Base-by-base conservation (phyloP, 2,888 invertebrate genomes). In the Lamellibrachia satsuma region DNA sequence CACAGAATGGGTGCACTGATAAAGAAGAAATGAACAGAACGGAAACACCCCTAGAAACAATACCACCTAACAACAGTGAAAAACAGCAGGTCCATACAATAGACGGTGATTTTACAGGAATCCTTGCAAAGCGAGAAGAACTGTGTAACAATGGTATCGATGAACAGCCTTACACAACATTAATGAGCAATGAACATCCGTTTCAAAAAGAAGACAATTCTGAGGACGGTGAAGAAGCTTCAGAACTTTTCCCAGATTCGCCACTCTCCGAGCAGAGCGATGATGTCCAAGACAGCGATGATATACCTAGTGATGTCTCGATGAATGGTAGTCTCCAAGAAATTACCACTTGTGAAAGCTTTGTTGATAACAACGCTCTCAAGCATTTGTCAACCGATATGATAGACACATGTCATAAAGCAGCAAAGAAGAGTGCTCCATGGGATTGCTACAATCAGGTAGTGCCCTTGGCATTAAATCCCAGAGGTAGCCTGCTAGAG, bases 401-500 rank as follows among this genome's bases (percentile, higher is more conserved):
- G 75, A 22, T 75, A 15, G 75, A 75, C 75, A 75, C 22, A n/a
- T n/a, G 22, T 75, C 22, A 15, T 75, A 75, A 75, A 75, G 75
- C 75, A 22, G 75, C 75, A 22, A 75, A 75, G 75, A 75, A 22
- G 75, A 15, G 75, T 75, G 75, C 75, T 22, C 75, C n/a, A n/a
- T 75, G 75, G 75, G 75, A 75, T 75, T 75, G 75, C 75, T 75
- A 75, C 75, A 75, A 75, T 75, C 75, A 15, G 75, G 75, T 75
- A 11, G 22, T 75, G 22, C 75, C 92, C 39, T 51, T 92, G n/a
- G 92, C 51, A 4, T 7, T 57, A 39, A 92, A 92, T 75, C 39
- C 92, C 0, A 75, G 60, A n/a, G 92, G 92, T 11, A 93, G 93
- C 90, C 92, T 93, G 52, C 57, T 93, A 52, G 93, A 93, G 52